Base-by-base conservation (phyloP, 2,888 invertebrate genomes). In the Argynnis bischoffii region DNA sequence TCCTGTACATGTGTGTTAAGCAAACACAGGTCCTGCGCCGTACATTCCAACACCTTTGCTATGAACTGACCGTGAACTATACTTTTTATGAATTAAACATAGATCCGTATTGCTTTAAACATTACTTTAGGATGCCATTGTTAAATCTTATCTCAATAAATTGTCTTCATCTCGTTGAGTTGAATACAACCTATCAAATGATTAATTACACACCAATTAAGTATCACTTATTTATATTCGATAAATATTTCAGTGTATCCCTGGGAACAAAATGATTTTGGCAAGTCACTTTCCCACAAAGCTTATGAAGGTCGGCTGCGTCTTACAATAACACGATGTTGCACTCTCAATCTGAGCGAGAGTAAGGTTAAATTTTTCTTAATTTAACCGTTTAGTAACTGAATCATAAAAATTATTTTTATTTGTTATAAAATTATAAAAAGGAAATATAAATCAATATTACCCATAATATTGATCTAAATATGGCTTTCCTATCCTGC, bases 61-160 rank as follows among this genome's bases (percentile, higher is more conserved):
- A 72, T 74, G 74, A 70, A 72, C 75, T 81, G 87, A 73, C 88
- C 88, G 79, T 88, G 89, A 89, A 89, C 89, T 89, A 87, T 87
- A 84, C 79, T 86, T 88, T 90, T 89, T 87, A 83, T 85, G 77
- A 79, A 81, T 81, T 79, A 82, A 79, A 75, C 51, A 78, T 78
- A 87, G 84, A 87, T 90, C 86, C 88, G 87, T 87, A 80, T 84
- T 87, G 81, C 79, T 78, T 78, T 75, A 75, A 72, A 81, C 80
- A 76, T 82, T 82, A 85, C 82, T 84, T 81, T 81, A 81, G 78
- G 73, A 76, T 70, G 74, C 78, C 73, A 81, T 83, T 84, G 81
- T 83, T 76, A 77, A 74, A 76, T 79, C 74, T 82, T 78, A 82
- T 79, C 80, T 76, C 74, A 71, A 71, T 74, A 75, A 78, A 81